These are phyloP conservation scores for Lochmaea crataegi DNA, from an alignment of 2,888 invertebrate species.

Conservation along the genomic window DNA sequence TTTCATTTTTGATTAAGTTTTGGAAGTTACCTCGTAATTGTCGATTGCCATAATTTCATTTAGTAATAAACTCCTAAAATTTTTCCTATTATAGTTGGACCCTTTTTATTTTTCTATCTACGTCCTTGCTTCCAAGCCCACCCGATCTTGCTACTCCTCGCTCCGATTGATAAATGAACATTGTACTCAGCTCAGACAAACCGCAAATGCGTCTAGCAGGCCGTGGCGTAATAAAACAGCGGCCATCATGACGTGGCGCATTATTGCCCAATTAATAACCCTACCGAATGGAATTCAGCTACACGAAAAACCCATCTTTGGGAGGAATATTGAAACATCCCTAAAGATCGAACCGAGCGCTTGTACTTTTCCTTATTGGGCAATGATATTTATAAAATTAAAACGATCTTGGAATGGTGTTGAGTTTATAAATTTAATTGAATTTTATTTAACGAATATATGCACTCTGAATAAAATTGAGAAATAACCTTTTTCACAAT, in stretches of 20 bases:
- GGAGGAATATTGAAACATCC: constrained; percentile 64
- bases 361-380: constrained; percentile 50
- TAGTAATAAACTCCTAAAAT: no score
- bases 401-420: constrained; percentile 35
- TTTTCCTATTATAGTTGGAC: background rate
- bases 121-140: constrained; percentile 21
- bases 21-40: no score
- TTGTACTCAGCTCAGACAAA: constrained; percentile 58
- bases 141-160: constrained; percentile 31
- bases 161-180: constrained; percentile 54
- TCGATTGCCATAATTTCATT: no score
- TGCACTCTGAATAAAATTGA: background rate
- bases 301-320: constrained; percentile 65
- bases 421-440: background rate
- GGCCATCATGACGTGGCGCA: constrained; percentile 54
- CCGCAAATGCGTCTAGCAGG: constrained; percentile 53
- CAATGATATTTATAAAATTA: constrained; percentile 54
- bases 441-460: background rate
- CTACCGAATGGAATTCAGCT: constrained; percentile 60
- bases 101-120: constrained; percentile 25
- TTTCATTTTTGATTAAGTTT: no score
- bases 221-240: constrained; percentile 55
- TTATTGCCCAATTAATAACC: constrained; percentile 65
- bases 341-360: constrained; percentile 55
- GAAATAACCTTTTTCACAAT: background rate